Evolutionary conservation across 1,140 invertebrate species (phyloP).

Genomic region (Heliconius melpomene): DNA sequence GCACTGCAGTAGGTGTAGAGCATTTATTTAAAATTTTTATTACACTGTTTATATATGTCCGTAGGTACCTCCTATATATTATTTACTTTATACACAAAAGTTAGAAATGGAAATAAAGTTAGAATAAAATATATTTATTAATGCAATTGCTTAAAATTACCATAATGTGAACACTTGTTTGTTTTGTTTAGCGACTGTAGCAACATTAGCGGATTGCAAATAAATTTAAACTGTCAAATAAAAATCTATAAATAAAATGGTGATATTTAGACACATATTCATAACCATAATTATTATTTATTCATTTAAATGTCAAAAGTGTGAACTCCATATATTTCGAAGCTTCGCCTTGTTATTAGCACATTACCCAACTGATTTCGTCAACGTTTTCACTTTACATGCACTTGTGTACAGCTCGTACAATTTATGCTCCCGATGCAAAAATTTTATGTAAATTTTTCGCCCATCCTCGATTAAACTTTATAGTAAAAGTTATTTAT

Average conservation of each 20-base stretch:
- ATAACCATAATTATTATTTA: too few species aligned
- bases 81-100: too few species aligned
- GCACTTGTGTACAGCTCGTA: constrained; percentile 1
- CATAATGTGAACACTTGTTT: not conserved
- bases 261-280: not conserved
- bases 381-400: not conserved
- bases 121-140: not conserved
- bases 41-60: not conserved
- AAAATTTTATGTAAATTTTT: constrained; percentile 19
- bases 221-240: not conserved
- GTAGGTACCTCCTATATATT: not conserved
- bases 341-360: not conserved
- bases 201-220: not conserved
- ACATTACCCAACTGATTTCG: not conserved
- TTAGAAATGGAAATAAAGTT: too few species aligned
- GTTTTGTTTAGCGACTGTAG: not conserved
- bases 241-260: not conserved
- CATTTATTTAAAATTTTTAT: not conserved
- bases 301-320: too few species aligned
- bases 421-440: constrained; percentile 6
- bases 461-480: constrained; percentile 1
- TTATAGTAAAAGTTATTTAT: not conserved
- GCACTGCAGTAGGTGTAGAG: constrained; percentile 32
- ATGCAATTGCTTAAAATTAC: not conserved
- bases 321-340: not conserved